Conservation (phyloP, 37 sponge, comb jelly and placozoan genomes). For the Chondrilla cf. caribensis region DNA sequence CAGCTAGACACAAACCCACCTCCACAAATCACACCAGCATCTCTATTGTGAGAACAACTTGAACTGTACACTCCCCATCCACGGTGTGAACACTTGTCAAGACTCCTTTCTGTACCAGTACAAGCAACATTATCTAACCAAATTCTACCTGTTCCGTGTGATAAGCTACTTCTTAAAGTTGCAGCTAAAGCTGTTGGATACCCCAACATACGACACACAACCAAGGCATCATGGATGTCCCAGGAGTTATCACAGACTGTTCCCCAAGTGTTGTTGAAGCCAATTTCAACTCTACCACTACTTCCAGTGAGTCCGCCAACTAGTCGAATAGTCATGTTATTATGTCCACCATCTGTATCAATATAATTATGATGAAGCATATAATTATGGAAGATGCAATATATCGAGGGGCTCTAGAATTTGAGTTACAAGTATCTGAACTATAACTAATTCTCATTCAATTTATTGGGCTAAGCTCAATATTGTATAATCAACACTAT, state of each 20-base stretch:
- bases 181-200: conserved; percentile 7
- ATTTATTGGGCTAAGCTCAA: too few species aligned
- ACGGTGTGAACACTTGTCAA: neutral
- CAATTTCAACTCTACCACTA: neutral
- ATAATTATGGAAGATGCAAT: too few species aligned
- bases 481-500: too few species aligned
- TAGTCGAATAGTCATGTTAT: neutral
- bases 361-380: too few species aligned
- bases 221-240: neutral
- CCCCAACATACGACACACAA: neutral
- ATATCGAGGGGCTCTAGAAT: too few species aligned
- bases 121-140: neutral
- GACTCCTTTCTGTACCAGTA: neutral
- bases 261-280: neutral
- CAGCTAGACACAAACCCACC: neutral
- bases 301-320: neutral
- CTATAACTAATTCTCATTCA: too few species aligned
- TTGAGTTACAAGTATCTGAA: too few species aligned
- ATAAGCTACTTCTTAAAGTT: neutral
- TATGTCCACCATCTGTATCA: neutral
- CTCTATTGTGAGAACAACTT: neutral
- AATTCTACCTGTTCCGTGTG: neutral
- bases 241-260: neutral
- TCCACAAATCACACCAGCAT: conserved; percentile 12
- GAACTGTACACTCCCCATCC: neutral